These are phyloP conservation scores for Pipistrellus nathusii DNA, from an alignment of 2,797 vertebrate genomes.

Conservation along the genomic window DNA sequence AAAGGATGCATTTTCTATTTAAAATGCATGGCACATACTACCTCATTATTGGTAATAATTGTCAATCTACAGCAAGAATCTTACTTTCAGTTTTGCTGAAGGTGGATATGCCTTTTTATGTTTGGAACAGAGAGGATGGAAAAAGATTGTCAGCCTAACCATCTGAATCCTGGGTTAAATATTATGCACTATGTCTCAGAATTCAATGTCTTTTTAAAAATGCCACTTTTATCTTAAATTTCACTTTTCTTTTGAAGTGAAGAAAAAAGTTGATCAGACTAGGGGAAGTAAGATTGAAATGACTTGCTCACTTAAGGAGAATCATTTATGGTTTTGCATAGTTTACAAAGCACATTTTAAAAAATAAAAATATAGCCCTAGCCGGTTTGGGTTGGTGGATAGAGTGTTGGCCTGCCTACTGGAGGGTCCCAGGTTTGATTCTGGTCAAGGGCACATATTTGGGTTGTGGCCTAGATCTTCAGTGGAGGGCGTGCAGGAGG, in stretches of 20 bases:
- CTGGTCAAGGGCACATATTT: no score
- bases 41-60: constrained; percentile 31
- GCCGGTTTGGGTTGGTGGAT: no score
- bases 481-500: no score
- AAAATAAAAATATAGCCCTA: neutral
- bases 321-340: neutral
- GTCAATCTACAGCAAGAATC: neutral
- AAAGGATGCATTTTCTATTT: constrained; percentile 41
- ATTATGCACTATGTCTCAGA: neutral
- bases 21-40: constrained; percentile 10
- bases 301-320: neutral
- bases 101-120: constrained; percentile 4
- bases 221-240: constrained; percentile 22
- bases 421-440: no score
- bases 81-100: constrained; percentile 47
- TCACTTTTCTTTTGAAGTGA: neutral
- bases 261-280: neutral
- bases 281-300: neutral
- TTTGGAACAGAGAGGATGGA: neutral
- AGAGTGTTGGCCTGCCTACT: no score
- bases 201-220: neutral
- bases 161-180: constrained; percentile 43
- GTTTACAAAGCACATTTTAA: neutral
- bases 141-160: constrained; percentile 17
- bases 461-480: no score